These are phyloP conservation scores for Aegypius monachus DNA, from an alignment of 2,113 vertebrate species.

Conservation along the genomic window DNA sequence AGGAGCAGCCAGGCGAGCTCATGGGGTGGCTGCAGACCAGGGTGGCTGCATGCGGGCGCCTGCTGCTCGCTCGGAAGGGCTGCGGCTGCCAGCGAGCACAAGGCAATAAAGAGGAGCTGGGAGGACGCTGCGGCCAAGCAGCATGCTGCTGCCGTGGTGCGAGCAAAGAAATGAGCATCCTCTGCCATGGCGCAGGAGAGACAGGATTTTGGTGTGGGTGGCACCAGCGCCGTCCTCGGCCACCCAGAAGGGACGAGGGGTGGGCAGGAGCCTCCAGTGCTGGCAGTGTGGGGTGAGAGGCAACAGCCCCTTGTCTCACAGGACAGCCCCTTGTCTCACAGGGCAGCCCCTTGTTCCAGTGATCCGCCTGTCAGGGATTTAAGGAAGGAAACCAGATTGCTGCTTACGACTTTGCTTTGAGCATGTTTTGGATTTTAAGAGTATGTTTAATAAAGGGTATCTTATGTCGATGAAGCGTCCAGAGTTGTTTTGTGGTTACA, in stretches of 20 bases:
- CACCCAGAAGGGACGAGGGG: not conserved
- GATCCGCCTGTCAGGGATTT: not conserved
- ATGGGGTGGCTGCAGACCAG: fast-evolving
- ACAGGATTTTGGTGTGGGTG: not conserved
- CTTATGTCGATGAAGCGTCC: not conserved
- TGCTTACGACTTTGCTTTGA: constrained; percentile 34
- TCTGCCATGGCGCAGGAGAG: not conserved
- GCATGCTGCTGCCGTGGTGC: not conserved
- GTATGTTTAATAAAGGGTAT: constrained; percentile 59
- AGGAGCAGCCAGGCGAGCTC: not conserved
- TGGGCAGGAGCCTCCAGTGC: not conserved
- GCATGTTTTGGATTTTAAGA: constrained; percentile 50
- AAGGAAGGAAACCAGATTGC: constrained; percentile 37
- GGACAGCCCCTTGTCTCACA: not conserved
- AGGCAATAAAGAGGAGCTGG: fast-evolving
- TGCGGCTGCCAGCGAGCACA: fast-evolving
- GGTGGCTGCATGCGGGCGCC: fast-evolving
- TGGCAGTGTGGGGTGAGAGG: not conserved
- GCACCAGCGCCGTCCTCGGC: not conserved
- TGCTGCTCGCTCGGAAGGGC: not conserved
- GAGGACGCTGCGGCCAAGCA: not conserved
- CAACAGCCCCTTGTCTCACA: not conserved
- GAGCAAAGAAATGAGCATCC: not conserved
- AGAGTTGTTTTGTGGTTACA: fast-evolving
- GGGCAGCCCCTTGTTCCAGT: not conserved